Conservation (phyloP, 2,797 vertebrate species). For the Rousettus madagascariensis region DNA sequence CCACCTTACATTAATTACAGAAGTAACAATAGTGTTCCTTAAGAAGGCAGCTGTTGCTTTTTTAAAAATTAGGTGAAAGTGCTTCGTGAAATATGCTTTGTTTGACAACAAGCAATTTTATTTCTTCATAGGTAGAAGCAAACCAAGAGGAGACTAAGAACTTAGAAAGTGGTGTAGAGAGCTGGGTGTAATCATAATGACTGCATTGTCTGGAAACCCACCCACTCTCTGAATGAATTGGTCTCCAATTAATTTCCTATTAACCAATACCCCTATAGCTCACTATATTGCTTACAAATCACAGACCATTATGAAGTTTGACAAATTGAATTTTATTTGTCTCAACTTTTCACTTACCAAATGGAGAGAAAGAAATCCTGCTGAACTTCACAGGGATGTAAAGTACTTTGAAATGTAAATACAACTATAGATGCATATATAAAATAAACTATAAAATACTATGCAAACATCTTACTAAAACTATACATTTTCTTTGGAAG, state of each 20-base stretch:
- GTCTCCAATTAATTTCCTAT: neutral
- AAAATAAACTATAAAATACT: neutral
- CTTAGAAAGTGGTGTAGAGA: neutral
- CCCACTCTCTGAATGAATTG: neutral
- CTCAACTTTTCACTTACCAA: neutral
- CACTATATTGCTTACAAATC: neutral
- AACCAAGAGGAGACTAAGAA: neutral
- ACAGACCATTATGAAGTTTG: neutral
- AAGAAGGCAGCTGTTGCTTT: neutral
- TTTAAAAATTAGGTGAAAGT: slow-evolving; percentile 8
- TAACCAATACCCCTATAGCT: neutral
- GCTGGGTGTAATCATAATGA: neutral
- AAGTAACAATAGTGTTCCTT: neutral
- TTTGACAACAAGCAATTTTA: neutral
- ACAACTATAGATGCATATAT: neutral
- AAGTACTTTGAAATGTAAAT: slow-evolving; percentile 47
- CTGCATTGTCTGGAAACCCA: neutral
- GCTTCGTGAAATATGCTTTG: neutral
- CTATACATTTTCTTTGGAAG: slow-evolving; percentile 15
- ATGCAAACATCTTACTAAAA: slow-evolving; percentile 1
- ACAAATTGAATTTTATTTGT: neutral
- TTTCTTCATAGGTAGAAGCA: neutral
- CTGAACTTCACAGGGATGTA: neutral
- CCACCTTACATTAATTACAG: neutral
- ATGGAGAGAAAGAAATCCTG: neutral